Base-by-base conservation (phyloP, 64 coral and sea anemone genomes). In the Stylophora pistillata region DNA sequence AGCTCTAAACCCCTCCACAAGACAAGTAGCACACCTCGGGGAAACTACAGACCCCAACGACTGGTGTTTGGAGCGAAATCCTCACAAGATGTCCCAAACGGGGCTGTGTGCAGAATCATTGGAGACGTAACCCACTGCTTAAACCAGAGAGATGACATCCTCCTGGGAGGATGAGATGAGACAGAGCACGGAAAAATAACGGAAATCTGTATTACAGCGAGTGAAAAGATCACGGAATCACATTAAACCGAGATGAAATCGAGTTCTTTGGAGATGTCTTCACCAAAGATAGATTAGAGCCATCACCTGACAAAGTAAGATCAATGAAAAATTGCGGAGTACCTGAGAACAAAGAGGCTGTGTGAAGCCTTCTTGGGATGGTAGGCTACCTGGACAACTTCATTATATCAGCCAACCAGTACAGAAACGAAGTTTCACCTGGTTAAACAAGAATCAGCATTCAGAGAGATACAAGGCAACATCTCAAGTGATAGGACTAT, bases 361-460 rank as follows among this genome's bases (percentile, higher is more conserved):
- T 89, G 0, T n/a, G 87, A 6, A 89, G 92, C 33, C 89, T 94
- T 55, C 57, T 94, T 4, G 87, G 78, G 15, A 94, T 94, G 83
- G 37, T 17, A 41, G 37, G 37, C 37, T 41, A 41, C 37, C 37
- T 41, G 37, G 37, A 41, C 37, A 41, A 41, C 37, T 54, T 70
- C 84, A 86, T 86, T 33, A 54, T 23, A 30, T 9, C 58, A 66
- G 17, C 59, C 68, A 18, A 89, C 87, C 20, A 56, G 52, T 0
- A 89, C 41, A 66, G 87, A 89, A 33, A 69, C 56, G 18, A 79
- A 79, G 74, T 89, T 89, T 27, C 55, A 60, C 26, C 79, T 58
- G 87, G 11, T 30, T 10, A 54, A 78, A 77, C 15, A 63, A 23
- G 60, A 15, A 2, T 1, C 1, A 63, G 37, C 60, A 63, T 63